Evolutionary conservation across 1,140 invertebrate genomes (phyloP), one percentile per base, ranked within the genome.

Genomic region (Drosophila punjabiensis): DNA sequence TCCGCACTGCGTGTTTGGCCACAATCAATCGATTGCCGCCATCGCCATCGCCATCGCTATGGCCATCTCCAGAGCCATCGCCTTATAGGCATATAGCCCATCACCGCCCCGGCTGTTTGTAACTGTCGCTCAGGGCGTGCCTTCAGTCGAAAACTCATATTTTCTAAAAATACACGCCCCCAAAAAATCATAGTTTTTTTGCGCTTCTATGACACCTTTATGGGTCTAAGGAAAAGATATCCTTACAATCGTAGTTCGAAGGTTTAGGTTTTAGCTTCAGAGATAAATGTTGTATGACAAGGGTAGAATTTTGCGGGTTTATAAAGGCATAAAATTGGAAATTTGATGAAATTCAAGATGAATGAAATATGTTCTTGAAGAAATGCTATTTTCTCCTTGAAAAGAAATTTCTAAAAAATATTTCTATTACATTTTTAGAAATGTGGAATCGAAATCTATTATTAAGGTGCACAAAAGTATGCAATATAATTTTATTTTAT

Each of bases 51-150:
- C 70, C 75, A 74, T 73, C 69, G 64, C 69, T 63, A 71, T 74
- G 45, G 60, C 69, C 74, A 77, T 55, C 55, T 56, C 9, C 55
- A 24, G 55, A 56, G 55, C 55, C 55, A 73, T 73, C 48, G 65
- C 69, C 62, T 59, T 64, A 59, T 64, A 64, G 50, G 50, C 70
- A 74, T 37, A 73, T 37, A 73, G 68, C 43, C 70, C 70, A 74
- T 74, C 70, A 67, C 75, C 65, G 64, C 61, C 50, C 59, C 56
- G 81, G 86, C 79, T 81, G 74, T 88, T 89, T 88, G 85, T 88
- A 89, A 88, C 85, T 89, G 85, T 89, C 85, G 86, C 74, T 76
- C 86, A 70, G 86, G 85, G 85, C 85, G 85, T 90, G 85, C 85
- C 85, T 83, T 82, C 68, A 71, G 64, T 71, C 64, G 45, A 71